Evolutionary conservation across 2,113 vertebrate species (phyloP), one percentile per base, ranked within the genome.

Genomic region (Alexandromys fortis): DNA sequence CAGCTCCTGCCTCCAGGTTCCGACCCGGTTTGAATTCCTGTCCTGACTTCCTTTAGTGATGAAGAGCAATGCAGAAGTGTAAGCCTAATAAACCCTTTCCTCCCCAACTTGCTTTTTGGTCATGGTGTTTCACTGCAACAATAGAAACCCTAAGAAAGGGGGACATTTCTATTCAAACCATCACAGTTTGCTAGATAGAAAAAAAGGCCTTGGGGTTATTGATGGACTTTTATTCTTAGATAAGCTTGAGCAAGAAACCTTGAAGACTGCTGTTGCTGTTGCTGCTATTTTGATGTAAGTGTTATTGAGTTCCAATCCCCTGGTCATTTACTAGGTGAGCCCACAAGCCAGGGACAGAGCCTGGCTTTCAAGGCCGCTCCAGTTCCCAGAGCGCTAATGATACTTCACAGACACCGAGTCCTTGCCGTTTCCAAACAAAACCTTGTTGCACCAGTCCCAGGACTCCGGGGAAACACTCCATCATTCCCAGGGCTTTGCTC

Each of bases 391-490:
- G 28, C 70, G 67, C 89, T 93, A 81, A 96, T 63, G 91, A 96
- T 81, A 42, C 70, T 65, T 86, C 72, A 93, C 89, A 88, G 76
- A 96, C 93, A 94, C 83, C 70, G 94, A 82, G 91, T 95, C 89
- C 93, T 81, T 72, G 70, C 58, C 38, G 82, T 91, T 94, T 96
- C 78, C 76, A 86, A 96, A 91, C 94, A 96, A 55, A 96, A 72
- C 86, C 86, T 70, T 61, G 28, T 16, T 5, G 38, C 55, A 42
- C 61, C 38, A 1, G 9, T 75, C 92, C 76, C 90, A 28, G 58
- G 30, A 52, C 86, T 52, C 83, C 30, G 0, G 2, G 91, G 58
- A 92, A 94, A 90, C 89, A 52, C 86, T 82, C 70, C 38, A 16
- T 26, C 45, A 55, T 52, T 88, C 6, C 8, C 33, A 5, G 13